Evolutionary conservation across 2,797 vertebrate genomes (phyloP), one percentile per base, ranked within the genome.

Genomic region (Antennarius maculatus): DNA sequence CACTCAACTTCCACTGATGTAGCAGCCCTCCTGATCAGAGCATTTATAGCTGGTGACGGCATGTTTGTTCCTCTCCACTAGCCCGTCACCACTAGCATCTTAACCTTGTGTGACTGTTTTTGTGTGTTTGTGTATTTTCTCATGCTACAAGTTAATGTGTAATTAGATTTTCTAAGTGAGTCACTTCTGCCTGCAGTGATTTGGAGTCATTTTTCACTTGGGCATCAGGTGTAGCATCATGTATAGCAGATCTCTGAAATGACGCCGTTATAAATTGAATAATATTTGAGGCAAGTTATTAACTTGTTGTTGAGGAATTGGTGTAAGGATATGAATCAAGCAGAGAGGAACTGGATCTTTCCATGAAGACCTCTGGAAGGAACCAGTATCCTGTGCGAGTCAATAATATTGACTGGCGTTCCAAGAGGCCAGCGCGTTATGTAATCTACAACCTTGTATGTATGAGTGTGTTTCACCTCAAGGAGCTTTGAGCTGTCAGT

Each of bases 371-470:
- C 71, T 71, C 57, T 59, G 75, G 68, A 81, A 82, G 74, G 70
- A 79, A 51, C 58, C 53, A 15, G 74, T 69, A 76, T 89, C 80
- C 77, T 74, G 77, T 54, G 49, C 2, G 3, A 42, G 55, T 90
- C 88, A 64, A 91, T 91, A 90, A 74, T 91, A 91, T 92, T 70
- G 89, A 91, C 58, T 18, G 37, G 62, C 7, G 18, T 57, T 86
- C 73, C 69, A 83, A 79, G 67, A 66, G 77, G 77, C 63, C 14
- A 0, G 55, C 41, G 82, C 82, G 73, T 90, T 90, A 89, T 72
- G 86, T 88, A 86, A 90, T 88, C 70, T 81, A 55, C 61, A 79
- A 69, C 61, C 54, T 39, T 68, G 27, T 48, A 54, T 70, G 58
- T 54, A 46, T 47, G 43, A 42, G 68, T 57, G 76, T 68, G 68